A percentile compares a stretch with the other conserved stretches of the same genome.
These are phyloP conservation scores for Yoshiicerus persimilis DNA, from an alignment of 1,140 invertebrate genomes.

Conservation along the genomic window DNA sequence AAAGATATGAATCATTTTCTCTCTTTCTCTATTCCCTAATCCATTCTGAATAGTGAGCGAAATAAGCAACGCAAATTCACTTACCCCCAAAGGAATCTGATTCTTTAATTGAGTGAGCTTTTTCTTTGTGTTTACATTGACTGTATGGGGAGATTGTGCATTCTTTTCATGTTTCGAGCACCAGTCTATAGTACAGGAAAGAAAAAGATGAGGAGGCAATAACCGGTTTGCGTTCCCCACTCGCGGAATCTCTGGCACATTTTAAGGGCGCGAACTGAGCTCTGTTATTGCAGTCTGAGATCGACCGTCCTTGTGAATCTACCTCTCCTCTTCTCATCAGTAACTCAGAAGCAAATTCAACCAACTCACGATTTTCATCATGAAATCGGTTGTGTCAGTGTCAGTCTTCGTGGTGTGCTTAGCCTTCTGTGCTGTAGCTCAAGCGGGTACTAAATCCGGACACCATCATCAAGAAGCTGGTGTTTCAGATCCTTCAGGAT, in stretches of 20 bases:
- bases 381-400: slow-evolving; percentile 29
- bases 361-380: not conserved
- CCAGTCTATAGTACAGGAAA: not conserved
- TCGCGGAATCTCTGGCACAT: slow-evolving; percentile 12
- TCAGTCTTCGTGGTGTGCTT: slow-evolving; percentile 23
- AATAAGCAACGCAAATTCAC: not conserved
- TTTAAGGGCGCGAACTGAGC: slow-evolving; percentile 12
- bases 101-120: not conserved
- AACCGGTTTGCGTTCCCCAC: slow-evolving; percentile 1
- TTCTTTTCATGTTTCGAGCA: not conserved
- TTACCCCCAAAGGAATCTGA: not conserved
- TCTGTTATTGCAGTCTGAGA: not conserved
- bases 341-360: not conserved
- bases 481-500: slow-evolving; percentile 26
- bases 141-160: not conserved
- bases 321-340: not conserved
- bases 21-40: not conserved
- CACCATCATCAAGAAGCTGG: not conserved
- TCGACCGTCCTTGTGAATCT: slow-evolving; percentile 5
- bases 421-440: not conserved
- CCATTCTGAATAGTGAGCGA: not conserved
- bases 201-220: not conserved
- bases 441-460: slow-evolving; percentile 28
- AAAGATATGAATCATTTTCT: slow-evolving; percentile 21
- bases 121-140: not conserved